phyloP scores from a whole-genome alignment of 1,140 invertebrate species.

The Tribolium madens region DNA sequence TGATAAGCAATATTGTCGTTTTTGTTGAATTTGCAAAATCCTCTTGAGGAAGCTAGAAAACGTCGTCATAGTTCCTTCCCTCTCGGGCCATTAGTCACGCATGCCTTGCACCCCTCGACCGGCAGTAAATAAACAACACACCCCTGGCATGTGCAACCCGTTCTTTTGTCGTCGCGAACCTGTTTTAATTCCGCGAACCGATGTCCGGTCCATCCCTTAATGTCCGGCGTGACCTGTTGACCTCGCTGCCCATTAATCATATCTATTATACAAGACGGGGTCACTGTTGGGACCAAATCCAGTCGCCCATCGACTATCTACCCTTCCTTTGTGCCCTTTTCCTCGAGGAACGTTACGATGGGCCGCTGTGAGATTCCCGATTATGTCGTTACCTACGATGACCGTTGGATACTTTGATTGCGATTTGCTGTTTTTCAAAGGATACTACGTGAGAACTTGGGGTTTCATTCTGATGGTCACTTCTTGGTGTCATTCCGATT shows the following conservation, averaged over 20 bases:
- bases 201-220: conserved; percentile 58
- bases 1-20: no score
- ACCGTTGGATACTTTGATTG: conserved; percentile 60
- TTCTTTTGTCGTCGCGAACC: conserved; percentile 48
- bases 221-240: conserved; percentile 61
- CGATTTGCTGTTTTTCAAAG: conserved; percentile 55
- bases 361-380: conserved; percentile 54
- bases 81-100: conserved; percentile 56
- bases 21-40: background rate
- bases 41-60: background rate
- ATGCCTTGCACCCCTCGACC: conserved; percentile 55
- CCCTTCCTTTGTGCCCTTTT: background rate
- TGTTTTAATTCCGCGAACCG: conserved; percentile 52
- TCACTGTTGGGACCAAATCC: conserved; percentile 48
- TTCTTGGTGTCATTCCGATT: conserved; percentile 53
- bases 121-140: conserved; percentile 61
- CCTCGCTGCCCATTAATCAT: conserved; percentile 62
- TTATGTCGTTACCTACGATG: conserved; percentile 62
- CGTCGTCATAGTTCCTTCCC: conserved; percentile 26
- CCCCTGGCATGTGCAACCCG: conserved; percentile 55
- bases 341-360: conserved; percentile 22
- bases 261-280: conserved; percentile 61
- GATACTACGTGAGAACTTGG: conserved; percentile 60
- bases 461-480: conserved; percentile 51
- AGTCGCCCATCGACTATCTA: conserved; percentile 14